A percentile compares a stretch with the other conserved stretches of the same genome.
These are phyloP conservation scores for Apamea sordens DNA, from an alignment of 2,888 invertebrate genomes.

Conservation along the genomic window DNA sequence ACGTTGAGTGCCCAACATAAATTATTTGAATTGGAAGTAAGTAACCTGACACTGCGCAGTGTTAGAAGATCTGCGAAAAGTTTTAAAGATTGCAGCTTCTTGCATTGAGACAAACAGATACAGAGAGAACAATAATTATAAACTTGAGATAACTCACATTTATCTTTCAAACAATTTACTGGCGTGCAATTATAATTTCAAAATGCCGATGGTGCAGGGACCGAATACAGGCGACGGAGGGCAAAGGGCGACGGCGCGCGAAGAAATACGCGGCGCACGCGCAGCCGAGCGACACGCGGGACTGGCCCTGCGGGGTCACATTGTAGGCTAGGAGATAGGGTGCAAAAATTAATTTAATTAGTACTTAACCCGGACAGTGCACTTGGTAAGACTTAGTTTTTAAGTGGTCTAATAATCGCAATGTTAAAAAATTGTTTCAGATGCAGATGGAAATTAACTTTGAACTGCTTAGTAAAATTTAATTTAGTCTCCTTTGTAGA, in stretches of 20 bases:
- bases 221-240: slow-evolving; percentile 9
- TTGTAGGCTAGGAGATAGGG: slow-evolving; percentile 21
- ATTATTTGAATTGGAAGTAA: neutral
- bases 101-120: neutral
- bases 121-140: neutral
- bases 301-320: slow-evolving; percentile 50
- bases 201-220: slow-evolving; percentile 26
- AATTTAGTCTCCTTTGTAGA: neutral
- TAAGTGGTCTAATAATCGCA: neutral
- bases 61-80: neutral
- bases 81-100: neutral
- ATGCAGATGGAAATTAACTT: neutral
- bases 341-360: neutral
- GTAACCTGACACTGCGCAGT: no score
- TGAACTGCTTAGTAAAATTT: neutral
- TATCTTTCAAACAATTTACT: slow-evolving; percentile 28
- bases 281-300: slow-evolving; percentile 47
- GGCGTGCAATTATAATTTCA: slow-evolving; percentile 14
- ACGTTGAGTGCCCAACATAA: neutral
- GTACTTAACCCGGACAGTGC: neutral
- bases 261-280: slow-evolving; percentile 36
- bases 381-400: neutral
- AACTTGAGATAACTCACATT: neutral
- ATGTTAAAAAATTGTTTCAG: neutral
- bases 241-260: slow-evolving; percentile 36